Conservation (phyloP, 2,797 vertebrate genomes). For the Lepus townsendii region DNA sequence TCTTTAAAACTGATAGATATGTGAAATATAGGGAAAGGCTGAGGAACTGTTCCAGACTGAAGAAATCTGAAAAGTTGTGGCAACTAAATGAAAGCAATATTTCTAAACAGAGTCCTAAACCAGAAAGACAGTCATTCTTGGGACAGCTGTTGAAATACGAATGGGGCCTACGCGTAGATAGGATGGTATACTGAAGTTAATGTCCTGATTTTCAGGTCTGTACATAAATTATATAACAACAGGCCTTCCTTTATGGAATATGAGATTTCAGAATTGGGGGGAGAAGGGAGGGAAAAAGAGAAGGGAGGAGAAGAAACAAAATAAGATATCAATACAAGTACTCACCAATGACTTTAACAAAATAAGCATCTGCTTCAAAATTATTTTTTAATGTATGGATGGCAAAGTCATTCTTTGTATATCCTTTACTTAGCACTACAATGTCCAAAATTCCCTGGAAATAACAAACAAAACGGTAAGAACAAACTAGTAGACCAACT, state of each 20-base stretch:
- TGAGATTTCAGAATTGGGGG: rapidly evolving
- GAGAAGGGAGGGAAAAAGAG: background rate
- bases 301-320: background rate
- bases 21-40: slow-evolving; percentile 8
- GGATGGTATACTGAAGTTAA: background rate
- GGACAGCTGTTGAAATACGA: background rate
- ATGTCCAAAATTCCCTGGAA: slow-evolving; percentile 98
- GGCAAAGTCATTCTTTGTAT: slow-evolving; percentile 89
- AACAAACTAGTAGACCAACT: background rate
- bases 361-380: slow-evolving; percentile 98
- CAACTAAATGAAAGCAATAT: background rate
- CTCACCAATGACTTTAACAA: slow-evolving; percentile 99
- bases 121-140: background rate
- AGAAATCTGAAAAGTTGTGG: slow-evolving; percentile 36
- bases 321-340: slow-evolving; percentile 69
- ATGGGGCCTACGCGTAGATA: background rate
- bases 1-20: slow-evolving; percentile 33
- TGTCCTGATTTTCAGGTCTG: background rate
- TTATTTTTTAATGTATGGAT: slow-evolving; percentile 98
- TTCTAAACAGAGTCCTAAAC: background rate
- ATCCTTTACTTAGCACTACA: slow-evolving; percentile 93
- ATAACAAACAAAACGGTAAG: slow-evolving; percentile 72
- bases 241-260: background rate
- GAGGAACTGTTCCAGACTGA: slow-evolving; percentile 22
- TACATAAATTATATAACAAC: background rate